Conservation (phyloP, 2,888 invertebrate species). For the Aricia artaxerxes region DNA sequence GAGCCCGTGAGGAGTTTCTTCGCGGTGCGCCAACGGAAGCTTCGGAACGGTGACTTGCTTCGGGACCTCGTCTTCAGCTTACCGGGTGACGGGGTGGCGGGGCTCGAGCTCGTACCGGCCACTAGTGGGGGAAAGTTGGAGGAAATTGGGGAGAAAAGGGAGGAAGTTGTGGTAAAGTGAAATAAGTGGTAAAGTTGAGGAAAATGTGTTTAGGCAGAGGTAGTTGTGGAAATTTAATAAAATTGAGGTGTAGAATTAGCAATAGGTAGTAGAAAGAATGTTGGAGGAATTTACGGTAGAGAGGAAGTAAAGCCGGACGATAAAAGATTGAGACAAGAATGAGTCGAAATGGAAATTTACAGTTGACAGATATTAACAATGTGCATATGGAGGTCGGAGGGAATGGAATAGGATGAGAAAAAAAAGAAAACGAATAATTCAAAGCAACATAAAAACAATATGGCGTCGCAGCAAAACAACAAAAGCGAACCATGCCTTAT, state of each 20-base stretch:
- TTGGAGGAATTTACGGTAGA: not conserved
- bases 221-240: not conserved
- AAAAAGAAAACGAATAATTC: constrained; percentile 64
- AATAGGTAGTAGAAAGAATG: not conserved
- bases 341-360: not conserved
- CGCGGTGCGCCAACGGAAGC: constrained; percentile 94
- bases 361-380: constrained; percentile 8
- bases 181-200: not conserved
- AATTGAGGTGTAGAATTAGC: not conserved
- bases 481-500: constrained; percentile 57
- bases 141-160: not conserved
- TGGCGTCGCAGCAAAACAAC: constrained; percentile 69
- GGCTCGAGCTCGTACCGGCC: constrained; percentile 68
- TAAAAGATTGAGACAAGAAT: not conserved
- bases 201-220: not conserved
- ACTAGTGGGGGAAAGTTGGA: constrained; percentile 52
- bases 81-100: constrained; percentile 78
- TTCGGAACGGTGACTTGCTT: constrained; percentile 96
- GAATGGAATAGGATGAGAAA: constrained; percentile 48
- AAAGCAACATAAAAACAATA: constrained; percentile 74
- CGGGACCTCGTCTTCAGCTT: constrained; percentile 91
- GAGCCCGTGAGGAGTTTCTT: constrained; percentile 84
- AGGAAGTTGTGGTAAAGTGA: not conserved
- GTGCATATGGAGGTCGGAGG: constrained; percentile 38
- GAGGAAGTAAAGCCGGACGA: not conserved